These are phyloP conservation scores for Dynastes hyllus DNA, from an alignment of 2,888 invertebrate genomes.

Conservation along the genomic window DNA sequence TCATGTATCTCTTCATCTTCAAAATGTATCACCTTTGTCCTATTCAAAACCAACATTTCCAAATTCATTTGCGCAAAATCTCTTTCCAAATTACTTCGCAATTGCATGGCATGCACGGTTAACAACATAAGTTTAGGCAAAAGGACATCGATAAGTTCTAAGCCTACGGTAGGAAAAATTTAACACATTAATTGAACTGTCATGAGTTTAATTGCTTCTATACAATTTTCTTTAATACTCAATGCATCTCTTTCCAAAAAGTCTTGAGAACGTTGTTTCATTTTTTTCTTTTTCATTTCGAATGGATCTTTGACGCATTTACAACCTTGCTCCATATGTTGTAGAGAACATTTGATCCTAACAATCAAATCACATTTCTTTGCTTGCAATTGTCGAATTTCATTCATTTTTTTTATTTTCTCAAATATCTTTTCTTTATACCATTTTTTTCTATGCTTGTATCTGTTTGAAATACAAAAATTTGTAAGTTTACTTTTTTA, in stretches of 20 bases:
- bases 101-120: not conserved
- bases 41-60: constrained; percentile 1
- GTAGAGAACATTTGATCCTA: constrained; percentile 39
- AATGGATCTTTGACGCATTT: constrained; percentile 39
- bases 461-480: constrained; percentile 16
- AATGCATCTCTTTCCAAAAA: not conserved
- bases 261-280: not conserved
- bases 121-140: constrained; percentile 12
- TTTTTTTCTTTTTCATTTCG: not conserved
- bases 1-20: not conserved
- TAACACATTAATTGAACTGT: not conserved
- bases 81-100: not conserved
- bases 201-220: not conserved
- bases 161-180: not conserved
- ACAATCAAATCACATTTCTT: constrained; percentile 16
- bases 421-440: constrained; percentile 7
- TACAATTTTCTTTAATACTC: constrained; percentile 34
- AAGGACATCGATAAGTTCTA: constrained; percentile 13
- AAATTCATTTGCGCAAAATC: not conserved
- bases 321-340: constrained; percentile 43
- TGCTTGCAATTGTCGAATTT: not conserved
- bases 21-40: not conserved
- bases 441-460: constrained; percentile 12
- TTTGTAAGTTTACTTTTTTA: no score
- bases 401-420: constrained; percentile 7